phyloP scores from a whole-genome alignment of 2,888 invertebrate genomes.

The Dolichomitus sp. region DNA sequence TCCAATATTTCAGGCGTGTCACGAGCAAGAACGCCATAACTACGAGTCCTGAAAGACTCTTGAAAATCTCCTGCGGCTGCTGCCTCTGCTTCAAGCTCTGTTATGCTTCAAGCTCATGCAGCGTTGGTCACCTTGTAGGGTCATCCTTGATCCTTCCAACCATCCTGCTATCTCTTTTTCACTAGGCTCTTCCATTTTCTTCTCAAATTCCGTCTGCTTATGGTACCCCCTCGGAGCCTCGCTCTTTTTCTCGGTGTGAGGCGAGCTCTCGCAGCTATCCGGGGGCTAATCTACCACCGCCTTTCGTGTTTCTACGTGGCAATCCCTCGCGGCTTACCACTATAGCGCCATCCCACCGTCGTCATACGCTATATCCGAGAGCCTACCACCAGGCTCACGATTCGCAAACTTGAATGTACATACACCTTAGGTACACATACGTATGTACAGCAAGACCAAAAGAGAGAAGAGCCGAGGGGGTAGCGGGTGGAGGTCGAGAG shows the following conservation, averaged over 20 bases:
- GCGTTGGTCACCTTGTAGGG: slow-evolving; percentile 29
- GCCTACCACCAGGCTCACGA: slow-evolving; percentile 36
- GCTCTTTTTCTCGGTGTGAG: slow-evolving; percentile 10
- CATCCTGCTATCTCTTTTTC: slow-evolving; percentile 13
- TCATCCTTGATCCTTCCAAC: slow-evolving; percentile 27
- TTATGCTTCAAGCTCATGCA: background rate
- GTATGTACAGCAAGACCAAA: slow-evolving; percentile 22
- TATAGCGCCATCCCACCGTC: background rate
- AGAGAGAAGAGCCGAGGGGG: slow-evolving; percentile 1
- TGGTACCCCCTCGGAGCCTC: slow-evolving; percentile 12
- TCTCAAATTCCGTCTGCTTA: slow-evolving; percentile 3
- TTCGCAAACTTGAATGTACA: slow-evolving; percentile 38
- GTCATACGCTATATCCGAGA: slow-evolving; percentile 14
- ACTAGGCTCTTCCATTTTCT: background rate
- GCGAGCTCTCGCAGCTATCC: slow-evolving; percentile 30
- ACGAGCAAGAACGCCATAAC: slow-evolving; percentile 74
- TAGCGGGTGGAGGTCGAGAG: background rate
- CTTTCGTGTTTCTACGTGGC: slow-evolving; percentile 45
- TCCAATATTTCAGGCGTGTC: slow-evolving; percentile 83
- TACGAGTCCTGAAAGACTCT: slow-evolving; percentile 70
- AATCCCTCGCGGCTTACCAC: slow-evolving; percentile 61
- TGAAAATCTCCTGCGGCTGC: slow-evolving; percentile 66
- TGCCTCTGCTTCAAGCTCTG: background rate
- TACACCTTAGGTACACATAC: slow-evolving; percentile 49
- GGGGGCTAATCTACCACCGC: slow-evolving; percentile 49